Conservation (phyloP, 2,888 invertebrate species). For the Drosophila mimetica region DNA sequence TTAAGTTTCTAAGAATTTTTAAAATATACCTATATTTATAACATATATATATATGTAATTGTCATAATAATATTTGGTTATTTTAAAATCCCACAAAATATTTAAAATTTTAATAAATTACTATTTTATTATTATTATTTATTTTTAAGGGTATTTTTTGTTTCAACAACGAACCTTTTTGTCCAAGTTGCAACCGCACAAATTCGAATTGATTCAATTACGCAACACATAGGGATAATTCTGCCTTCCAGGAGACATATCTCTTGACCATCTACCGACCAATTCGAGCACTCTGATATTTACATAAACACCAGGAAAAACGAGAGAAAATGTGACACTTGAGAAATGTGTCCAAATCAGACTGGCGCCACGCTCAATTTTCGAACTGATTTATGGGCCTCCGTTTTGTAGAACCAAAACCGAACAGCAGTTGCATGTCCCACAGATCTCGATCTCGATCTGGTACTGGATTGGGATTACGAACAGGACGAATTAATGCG, state of each 20-base stretch:
- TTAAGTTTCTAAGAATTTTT: too few relatives aligned
- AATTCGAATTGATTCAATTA: neutral
- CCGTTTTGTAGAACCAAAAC: constrained; percentile 17
- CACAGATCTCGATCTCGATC: constrained; percentile 7
- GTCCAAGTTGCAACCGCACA: too few relatives aligned
- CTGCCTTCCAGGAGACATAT: neutral
- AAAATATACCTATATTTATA: too few relatives aligned
- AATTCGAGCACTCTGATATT: constrained; percentile 17
- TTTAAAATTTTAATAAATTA: too few relatives aligned
- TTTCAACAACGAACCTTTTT: too few relatives aligned
- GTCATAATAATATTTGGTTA: too few relatives aligned
- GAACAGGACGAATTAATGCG: constrained; percentile 59
- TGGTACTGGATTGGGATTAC: constrained; percentile 6
- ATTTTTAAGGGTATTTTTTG: too few relatives aligned
- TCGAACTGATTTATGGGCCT: constrained; percentile 59
- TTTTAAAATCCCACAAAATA: too few relatives aligned
- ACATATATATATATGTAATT: too few relatives aligned
- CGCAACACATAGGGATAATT: neutral
- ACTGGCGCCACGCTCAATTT: constrained; percentile 62
- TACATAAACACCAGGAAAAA: constrained; percentile 27
- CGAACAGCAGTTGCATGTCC: constrained; percentile 68
- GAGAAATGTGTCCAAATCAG: constrained; percentile 23
- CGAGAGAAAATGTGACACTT: constrained; percentile 33
- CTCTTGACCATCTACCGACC: neutral
- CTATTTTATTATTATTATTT: too few relatives aligned